A percentile compares a stretch with the other conserved stretches of the same genome.
Evolutionary conservation across 1,140 invertebrate species (phyloP).

Genomic region (Drosophila obscura): DNA sequence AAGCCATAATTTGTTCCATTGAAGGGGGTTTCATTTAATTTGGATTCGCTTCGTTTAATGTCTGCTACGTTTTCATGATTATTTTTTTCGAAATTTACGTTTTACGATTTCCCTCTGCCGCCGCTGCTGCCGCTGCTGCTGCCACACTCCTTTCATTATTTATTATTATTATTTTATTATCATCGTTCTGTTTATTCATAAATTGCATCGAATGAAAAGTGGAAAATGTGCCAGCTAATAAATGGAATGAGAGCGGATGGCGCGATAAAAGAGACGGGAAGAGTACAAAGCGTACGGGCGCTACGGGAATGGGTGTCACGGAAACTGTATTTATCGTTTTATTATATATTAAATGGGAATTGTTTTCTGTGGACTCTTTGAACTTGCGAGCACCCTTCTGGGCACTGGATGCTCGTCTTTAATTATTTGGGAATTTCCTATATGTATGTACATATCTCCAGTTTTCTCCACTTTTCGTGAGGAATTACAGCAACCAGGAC

Average conservation of each 20-base stretch:
- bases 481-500: not conserved
- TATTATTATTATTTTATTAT: constrained; percentile 48
- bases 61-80: constrained; percentile 27
- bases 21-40: not conserved
- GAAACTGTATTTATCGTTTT: too few relatives aligned
- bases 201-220: constrained; percentile 23
- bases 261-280: not conserved
- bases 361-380: too few relatives aligned
- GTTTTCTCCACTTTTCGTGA: too few relatives aligned
- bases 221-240: constrained; percentile 31
- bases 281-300: not conserved
- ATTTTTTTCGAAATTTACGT: constrained; percentile 30
- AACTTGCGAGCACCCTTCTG: too few relatives aligned
- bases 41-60: constrained; percentile 35
- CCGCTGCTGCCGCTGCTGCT: too few relatives aligned
- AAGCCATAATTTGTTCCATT: too few relatives aligned
- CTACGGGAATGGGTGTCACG: too few relatives aligned
- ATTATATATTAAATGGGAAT: too few relatives aligned
- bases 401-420: too few relatives aligned
- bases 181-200: constrained; percentile 35
- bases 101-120: constrained; percentile 17
- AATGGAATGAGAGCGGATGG: not conserved
- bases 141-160: constrained; percentile 15
- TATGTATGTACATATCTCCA: too few relatives aligned
- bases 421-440: too few relatives aligned